Conservation (phyloP, 2,888 invertebrate genomes). For the Meandrusa payeni region DNA sequence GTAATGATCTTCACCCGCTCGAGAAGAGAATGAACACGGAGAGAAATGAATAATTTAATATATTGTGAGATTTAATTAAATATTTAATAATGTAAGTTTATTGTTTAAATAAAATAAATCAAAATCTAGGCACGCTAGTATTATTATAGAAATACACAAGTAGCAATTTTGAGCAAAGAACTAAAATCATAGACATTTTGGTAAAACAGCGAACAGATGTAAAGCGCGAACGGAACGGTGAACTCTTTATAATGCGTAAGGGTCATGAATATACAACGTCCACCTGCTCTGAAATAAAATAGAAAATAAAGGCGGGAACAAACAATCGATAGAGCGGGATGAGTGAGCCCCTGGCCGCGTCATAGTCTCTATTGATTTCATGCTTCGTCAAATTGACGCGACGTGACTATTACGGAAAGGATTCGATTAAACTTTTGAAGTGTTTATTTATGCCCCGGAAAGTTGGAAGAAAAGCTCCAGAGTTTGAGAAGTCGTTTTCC, state of each 20-base stretch:
- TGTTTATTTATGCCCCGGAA: constrained; percentile 14
- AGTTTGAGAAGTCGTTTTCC: constrained; percentile 4
- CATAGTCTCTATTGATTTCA: constrained; percentile 48
- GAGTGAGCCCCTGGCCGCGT: constrained; percentile 31
- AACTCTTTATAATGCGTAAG: background rate
- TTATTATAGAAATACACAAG: no score
- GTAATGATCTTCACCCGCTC: no score
- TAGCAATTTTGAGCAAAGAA: no score
- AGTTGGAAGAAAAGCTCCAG: background rate
- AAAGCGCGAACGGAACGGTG: constrained; percentile 1
- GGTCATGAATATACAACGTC: constrained; percentile 51
- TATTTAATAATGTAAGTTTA: no score
- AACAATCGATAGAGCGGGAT: constrained; percentile 39
- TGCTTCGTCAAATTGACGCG: constrained; percentile 44
- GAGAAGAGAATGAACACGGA: no score
- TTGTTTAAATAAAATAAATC: no score
- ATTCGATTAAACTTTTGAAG: constrained; percentile 31
- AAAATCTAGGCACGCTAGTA: no score
- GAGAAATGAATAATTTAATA: no score
- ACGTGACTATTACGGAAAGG: constrained; percentile 38
- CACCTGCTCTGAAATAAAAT: constrained; percentile 42
- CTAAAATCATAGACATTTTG: no score
- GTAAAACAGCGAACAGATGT: no score
- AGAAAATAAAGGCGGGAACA: constrained; percentile 11
- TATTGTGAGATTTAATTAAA: no score